Percentiles rank a stretch among this genome's conserved stretches.
Evolutionary conservation across 2,888 invertebrate species (phyloP).

Genomic region (Zhengitettix transpicula): DNA sequence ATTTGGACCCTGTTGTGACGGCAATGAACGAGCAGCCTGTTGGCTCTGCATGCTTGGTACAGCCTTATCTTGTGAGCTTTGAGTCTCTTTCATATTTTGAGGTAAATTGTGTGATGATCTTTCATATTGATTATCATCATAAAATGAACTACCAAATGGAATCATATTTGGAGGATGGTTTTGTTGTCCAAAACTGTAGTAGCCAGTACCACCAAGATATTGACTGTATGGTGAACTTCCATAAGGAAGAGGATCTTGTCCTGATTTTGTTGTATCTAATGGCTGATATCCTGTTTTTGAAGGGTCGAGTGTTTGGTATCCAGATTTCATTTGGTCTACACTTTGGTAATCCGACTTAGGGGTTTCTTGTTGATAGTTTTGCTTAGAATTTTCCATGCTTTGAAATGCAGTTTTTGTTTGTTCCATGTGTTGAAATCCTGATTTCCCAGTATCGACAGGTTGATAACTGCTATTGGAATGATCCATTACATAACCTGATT

Average conservation of each 20-base stretch:
- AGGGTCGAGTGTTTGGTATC: background rate
- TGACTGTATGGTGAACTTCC: background rate
- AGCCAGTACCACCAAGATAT: background rate
- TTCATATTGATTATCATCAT: background rate
- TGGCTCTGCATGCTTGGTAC: background rate
- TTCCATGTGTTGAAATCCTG: background rate
- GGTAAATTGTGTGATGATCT: background rate
- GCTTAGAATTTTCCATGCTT: background rate
- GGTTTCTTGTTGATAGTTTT: background rate
- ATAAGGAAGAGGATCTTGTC: background rate
- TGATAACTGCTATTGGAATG: background rate
- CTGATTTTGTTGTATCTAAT: background rate
- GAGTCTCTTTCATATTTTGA: background rate
- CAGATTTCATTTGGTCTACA: background rate
- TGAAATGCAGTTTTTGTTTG: background rate
- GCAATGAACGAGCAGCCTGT: background rate
- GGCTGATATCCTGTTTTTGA: background rate
- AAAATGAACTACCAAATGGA: background rate
- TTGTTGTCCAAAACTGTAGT: slow-evolving; percentile 1
- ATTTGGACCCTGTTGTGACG: background rate
- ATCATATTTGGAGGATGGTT: background rate
- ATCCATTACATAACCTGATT: background rate
- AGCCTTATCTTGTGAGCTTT: background rate
- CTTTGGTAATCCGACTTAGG: background rate
- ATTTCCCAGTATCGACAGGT: background rate